Percentiles rank a stretch among this genome's conserved stretches.
Evolutionary conservation across 2,113 vertebrate genomes (phyloP).

Genomic region (Galemys pyrenaicus): DNA sequence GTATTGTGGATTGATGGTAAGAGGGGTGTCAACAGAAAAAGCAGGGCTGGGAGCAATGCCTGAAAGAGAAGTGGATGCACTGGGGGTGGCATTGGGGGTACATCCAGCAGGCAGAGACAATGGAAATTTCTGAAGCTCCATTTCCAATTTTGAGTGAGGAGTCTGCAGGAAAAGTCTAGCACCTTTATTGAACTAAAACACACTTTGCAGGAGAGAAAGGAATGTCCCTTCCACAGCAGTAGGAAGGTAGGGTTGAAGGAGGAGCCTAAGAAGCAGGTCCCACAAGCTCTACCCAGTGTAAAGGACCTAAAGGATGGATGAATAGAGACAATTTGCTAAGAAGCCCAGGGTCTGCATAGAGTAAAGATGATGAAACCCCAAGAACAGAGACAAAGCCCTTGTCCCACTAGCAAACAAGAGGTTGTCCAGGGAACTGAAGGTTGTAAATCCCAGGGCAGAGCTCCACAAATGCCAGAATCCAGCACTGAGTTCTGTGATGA

Average conservation of each 20-base stretch:
- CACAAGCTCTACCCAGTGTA: neutral
- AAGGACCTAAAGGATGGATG: neutral
- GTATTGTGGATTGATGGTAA: neutral
- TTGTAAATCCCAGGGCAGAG: rapidly evolving
- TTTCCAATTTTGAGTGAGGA: neutral
- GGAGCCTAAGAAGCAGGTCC: neutral
- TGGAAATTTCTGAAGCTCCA: neutral
- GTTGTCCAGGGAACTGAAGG: neutral
- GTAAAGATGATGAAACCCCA: constrained; percentile 36
- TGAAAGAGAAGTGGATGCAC: neutral
- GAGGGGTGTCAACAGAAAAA: neutral
- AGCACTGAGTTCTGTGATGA: neutral
- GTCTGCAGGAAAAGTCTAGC: neutral
- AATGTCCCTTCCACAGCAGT: neutral
- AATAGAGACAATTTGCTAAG: neutral
- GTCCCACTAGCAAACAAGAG: neutral
- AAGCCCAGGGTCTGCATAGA: neutral
- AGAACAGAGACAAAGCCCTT: neutral
- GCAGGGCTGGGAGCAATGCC: neutral
- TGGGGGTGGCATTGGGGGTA: rapidly evolving
- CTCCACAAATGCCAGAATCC: neutral
- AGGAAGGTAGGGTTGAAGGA: neutral
- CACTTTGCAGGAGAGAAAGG: neutral
- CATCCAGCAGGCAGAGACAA: neutral
- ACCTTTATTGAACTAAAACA: neutral